A percentile compares a stretch with the other conserved stretches of the same genome.
Conservation (phyloP, 2,113 vertebrate species). For the Laticauda laticaudata region DNA sequence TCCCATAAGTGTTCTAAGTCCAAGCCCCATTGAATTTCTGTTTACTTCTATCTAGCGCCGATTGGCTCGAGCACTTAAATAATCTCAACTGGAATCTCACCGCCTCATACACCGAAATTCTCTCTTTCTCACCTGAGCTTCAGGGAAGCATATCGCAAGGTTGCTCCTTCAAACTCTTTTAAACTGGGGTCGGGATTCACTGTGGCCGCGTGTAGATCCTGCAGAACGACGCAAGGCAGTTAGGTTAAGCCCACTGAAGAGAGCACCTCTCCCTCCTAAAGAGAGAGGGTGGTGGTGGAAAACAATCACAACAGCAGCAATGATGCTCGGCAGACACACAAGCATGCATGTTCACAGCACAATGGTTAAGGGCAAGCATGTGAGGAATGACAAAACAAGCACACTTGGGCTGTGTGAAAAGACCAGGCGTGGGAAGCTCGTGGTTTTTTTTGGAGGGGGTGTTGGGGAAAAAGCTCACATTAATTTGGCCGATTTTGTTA, state of each 20-base stretch:
- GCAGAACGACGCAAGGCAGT: conserved; percentile 43
- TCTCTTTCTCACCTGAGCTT: conserved; percentile 83
- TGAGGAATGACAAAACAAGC: conserved; percentile 50
- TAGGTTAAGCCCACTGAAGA: conserved; percentile 15
- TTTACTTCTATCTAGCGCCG: too few relatives aligned
- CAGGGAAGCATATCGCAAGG: conserved; percentile 90
- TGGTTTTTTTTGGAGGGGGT: fast-evolving
- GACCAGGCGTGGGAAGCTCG: conserved; percentile 47
- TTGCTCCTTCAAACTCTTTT: conserved; percentile 93
- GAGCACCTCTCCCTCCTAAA: conserved; percentile 34
- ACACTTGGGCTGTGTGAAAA: conserved; percentile 60
- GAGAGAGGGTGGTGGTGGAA: conserved; percentile 11
- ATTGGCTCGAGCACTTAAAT: too few relatives aligned
- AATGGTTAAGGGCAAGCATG: conserved; percentile 61
- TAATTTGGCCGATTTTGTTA: conserved; percentile 50
- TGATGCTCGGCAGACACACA: conserved; percentile 43
- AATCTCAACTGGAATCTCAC: too few relatives aligned
- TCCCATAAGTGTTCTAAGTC: too few relatives aligned
- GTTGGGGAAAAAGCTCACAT: conserved; percentile 54
- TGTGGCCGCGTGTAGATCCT: conserved; percentile 91
- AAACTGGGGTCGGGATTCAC: conserved; percentile 92
- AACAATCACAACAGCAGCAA: too few relatives aligned
- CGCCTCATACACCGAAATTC: background rate
- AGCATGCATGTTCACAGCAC: conserved; percentile 64
- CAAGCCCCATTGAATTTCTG: too few relatives aligned